A percentile compares a stretch with the other conserved stretches of the same genome.
These are phyloP conservation scores for Dicyrtomina minuta DNA, from an alignment of 2,888 invertebrate genomes.

Conservation along the genomic window DNA sequence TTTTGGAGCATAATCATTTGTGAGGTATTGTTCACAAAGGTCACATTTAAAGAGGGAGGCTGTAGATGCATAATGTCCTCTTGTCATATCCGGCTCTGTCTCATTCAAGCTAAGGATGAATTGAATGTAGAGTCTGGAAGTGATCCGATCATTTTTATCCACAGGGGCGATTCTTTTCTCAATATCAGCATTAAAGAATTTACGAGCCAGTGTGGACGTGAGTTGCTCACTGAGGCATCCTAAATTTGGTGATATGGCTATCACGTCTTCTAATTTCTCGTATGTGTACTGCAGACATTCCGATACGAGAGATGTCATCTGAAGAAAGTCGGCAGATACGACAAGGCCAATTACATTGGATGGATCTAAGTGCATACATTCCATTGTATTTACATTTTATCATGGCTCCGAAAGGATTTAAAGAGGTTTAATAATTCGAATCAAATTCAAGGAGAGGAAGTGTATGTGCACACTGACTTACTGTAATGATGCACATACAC, in stretches of 20 bases:
- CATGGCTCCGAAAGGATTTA: too few relatives aligned
- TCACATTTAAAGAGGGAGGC: constrained; percentile 73
- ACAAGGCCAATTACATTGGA: constrained; percentile 87
- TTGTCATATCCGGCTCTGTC: constrained; percentile 68
- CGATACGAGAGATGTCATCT: constrained; percentile 87
- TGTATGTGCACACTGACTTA: too few relatives aligned
- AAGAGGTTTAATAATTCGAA: too few relatives aligned
- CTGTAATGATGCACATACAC: too few relatives aligned
- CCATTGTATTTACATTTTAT: too few relatives aligned
- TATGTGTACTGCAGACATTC: constrained; percentile 86
- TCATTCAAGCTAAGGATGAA: constrained; percentile 76
- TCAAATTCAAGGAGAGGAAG: too few relatives aligned
- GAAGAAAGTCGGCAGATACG: constrained; percentile 88
- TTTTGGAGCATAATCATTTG: constrained; percentile 46
- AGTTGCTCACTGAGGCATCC: constrained; percentile 77
- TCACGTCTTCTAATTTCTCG: constrained; percentile 79
- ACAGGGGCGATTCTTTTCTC: constrained; percentile 66
- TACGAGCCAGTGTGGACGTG: constrained; percentile 70
- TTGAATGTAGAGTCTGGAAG: constrained; percentile 79
- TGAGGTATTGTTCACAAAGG: constrained; percentile 44
- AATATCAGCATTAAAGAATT: constrained; percentile 84
- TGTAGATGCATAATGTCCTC: constrained; percentile 79
- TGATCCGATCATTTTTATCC: constrained; percentile 86
- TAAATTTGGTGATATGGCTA: constrained; percentile 81
- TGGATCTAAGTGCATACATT: constrained; percentile 62